Conservation (phyloP, 1,140 invertebrate genomes). For the Saccostrea echinata region DNA sequence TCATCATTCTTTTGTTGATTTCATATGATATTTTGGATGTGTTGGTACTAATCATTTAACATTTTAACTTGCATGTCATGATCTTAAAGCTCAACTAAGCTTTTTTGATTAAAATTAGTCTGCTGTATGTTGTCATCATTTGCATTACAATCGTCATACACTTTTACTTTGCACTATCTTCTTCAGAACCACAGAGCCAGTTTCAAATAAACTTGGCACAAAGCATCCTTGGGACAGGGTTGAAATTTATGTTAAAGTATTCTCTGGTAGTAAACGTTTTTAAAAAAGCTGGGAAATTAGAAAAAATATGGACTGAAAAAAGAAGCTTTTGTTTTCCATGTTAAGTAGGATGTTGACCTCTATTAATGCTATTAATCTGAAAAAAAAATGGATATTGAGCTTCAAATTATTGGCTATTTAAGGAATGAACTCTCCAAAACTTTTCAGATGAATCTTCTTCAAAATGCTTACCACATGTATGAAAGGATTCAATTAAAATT, state of each 20-base stretch:
- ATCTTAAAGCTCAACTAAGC: slow-evolving; percentile 10
- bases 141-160: slow-evolving; percentile 7
- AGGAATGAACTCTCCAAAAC: slow-evolving; percentile 12
- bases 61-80: slow-evolving; percentile 7
- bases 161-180: background rate
- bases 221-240: slow-evolving; percentile 13
- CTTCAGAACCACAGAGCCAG: slow-evolving; percentile 14
- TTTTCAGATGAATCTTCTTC: slow-evolving; percentile 18
- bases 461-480: slow-evolving; percentile 13
- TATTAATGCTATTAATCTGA: slow-evolving; percentile 19
- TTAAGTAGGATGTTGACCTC: slow-evolving; percentile 21
- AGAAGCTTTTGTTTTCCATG: slow-evolving; percentile 7
- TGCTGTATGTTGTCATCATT: slow-evolving; percentile 5
- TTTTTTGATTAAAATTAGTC: slow-evolving; percentile 13
- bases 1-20: slow-evolving; percentile 23
- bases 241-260: slow-evolving; percentile 21
- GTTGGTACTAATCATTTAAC: slow-evolving; percentile 17
- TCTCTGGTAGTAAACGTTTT: slow-evolving; percentile 17
- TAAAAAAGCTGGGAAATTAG: slow-evolving; percentile 2
- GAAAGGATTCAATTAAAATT: slow-evolving; percentile 4
- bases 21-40: slow-evolving; percentile 19
- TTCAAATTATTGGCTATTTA: slow-evolving; percentile 19
- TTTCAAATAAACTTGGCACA: background rate
- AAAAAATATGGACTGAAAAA: slow-evolving; percentile 19
- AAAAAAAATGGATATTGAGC: slow-evolving; percentile 15